Percentiles rank a stretch among this genome's conserved stretches.
Conservation (phyloP, 2,113 vertebrate species). For the Tympanuchus pallidicinctus region DNA sequence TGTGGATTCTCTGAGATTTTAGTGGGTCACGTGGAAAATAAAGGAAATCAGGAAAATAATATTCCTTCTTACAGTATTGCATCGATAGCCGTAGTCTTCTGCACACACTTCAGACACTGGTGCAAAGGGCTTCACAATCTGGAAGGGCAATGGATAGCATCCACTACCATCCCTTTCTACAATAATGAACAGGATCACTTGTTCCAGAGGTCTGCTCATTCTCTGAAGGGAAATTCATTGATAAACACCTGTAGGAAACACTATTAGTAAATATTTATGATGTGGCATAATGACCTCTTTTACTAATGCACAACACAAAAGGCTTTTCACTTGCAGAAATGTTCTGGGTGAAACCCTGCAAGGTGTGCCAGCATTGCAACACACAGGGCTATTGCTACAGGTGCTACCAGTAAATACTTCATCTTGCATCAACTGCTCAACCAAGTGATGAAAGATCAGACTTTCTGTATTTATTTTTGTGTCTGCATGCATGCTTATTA, state of each 20-base stretch:
- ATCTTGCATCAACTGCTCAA: constrained; percentile 23
- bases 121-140: neutral
- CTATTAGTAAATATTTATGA: constrained; percentile 59
- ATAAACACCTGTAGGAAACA: constrained; percentile 37
- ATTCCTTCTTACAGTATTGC: neutral
- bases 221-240: constrained; percentile 30
- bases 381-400: constrained; percentile 24
- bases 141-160: neutral
- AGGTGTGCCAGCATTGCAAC: constrained; percentile 58
- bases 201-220: constrained; percentile 20
- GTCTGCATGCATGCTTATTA: neutral
- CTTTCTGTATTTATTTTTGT: neutral
- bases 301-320: neutral
- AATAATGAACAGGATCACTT: neutral
- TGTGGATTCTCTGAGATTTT: neutral
- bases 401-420: constrained; percentile 45
- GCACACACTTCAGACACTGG: neutral
- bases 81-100: neutral
- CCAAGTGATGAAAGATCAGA: constrained; percentile 28
- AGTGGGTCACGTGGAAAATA: neutral
- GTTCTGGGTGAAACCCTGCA: neutral
- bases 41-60: neutral
- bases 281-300: constrained; percentile 44
- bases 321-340: constrained; percentile 21
- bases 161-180: neutral